Conservation (phyloP, 2,113 vertebrate genomes). For the Clarias magur region DNA sequence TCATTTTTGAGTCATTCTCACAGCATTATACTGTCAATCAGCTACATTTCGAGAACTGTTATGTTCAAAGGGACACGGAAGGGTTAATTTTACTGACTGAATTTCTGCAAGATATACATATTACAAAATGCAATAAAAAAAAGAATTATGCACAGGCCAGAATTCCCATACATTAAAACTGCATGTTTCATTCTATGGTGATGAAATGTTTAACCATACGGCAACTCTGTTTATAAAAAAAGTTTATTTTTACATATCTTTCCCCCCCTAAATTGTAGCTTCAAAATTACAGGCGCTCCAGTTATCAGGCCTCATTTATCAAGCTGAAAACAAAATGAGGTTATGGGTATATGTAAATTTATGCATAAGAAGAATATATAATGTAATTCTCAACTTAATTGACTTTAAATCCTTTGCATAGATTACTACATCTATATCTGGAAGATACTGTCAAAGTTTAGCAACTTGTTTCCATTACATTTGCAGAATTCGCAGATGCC, state of each 20-base stretch:
- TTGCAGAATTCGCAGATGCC: background rate
- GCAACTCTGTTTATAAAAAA: background rate
- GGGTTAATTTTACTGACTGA: background rate
- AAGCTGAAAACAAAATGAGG: background rate
- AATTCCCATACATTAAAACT: background rate
- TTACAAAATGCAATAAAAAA: background rate
- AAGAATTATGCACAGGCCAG: background rate
- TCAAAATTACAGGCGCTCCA: background rate
- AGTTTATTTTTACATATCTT: background rate
- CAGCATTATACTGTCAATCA: background rate
- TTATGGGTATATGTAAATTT: too few species aligned
- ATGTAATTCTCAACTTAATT: too few species aligned
- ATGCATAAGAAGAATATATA: too few species aligned
- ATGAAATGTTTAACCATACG: background rate
- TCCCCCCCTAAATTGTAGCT: background rate
- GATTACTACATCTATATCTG: too few species aligned
- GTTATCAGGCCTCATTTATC: background rate
- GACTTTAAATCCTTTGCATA: too few species aligned
- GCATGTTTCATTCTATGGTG: background rate
- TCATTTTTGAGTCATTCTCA: background rate
- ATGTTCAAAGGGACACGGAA: background rate
- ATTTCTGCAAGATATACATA: background rate
- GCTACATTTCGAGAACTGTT: background rate
- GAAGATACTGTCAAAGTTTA: too few species aligned
- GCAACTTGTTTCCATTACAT: background rate